Evolutionary conservation across 2,113 vertebrate genomes (phyloP).

Genomic region (Oryzias javanicus): DNA sequence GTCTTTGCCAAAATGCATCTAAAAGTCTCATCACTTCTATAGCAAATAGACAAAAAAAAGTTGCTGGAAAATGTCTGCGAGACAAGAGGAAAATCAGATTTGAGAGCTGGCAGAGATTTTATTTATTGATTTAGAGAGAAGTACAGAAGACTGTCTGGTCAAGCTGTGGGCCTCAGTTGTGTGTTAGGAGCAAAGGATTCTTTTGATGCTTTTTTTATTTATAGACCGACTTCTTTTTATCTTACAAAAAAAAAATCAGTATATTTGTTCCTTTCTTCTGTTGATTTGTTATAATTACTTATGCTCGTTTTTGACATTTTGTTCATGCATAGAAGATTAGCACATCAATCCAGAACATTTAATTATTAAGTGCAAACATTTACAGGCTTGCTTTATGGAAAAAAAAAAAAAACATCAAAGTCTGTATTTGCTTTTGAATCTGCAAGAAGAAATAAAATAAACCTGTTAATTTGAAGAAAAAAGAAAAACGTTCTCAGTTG

Average conservation of each 20-base stretch:
- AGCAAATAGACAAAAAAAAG: too few relatives aligned
- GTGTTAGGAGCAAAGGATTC: not conserved
- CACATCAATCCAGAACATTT: constrained; percentile 2
- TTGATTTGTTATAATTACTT: not conserved
- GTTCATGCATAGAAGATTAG: not conserved
- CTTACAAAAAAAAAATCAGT: not conserved
- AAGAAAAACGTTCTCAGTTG: too few relatives aligned
- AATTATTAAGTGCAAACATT: constrained; percentile 4
- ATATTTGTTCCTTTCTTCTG: not conserved
- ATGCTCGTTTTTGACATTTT: constrained; percentile 5
- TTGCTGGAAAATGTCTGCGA: not conserved
- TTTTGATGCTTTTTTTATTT: not conserved
- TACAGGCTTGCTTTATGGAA: not conserved
- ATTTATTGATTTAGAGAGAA: not conserved
- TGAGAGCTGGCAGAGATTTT: not conserved
- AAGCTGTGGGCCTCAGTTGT: not conserved
- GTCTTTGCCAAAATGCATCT: too few relatives aligned
- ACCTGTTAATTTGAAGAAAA: too few relatives aligned
- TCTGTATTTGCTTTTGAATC: too few relatives aligned
- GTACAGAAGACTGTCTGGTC: not conserved
- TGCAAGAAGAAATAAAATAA: too few relatives aligned
- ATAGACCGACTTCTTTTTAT: not conserved
- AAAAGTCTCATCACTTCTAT: too few relatives aligned
- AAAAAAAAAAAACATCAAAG: too few relatives aligned
- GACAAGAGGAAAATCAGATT: not conserved